phyloP scores from a whole-genome alignment of 2,113 vertebrate genomes.

The Corythornis madagascariensis region DNA sequence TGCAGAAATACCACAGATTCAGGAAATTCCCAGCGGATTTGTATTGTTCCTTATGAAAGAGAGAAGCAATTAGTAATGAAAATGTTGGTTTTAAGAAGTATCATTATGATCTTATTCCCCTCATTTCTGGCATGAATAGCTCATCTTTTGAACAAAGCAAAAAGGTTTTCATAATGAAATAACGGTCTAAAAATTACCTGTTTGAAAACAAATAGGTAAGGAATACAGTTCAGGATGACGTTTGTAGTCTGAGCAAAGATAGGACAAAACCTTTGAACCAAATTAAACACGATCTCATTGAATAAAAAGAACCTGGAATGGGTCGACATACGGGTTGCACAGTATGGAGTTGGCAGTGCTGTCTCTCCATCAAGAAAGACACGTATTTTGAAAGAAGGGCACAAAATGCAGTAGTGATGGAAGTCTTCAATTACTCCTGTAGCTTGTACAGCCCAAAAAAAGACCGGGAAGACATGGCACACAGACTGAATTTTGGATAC shows the following conservation, averaged over 20 bases:
- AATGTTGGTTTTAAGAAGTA: constrained; percentile 46
- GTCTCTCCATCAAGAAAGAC: background rate
- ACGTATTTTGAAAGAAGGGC: background rate
- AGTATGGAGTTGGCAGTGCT: background rate
- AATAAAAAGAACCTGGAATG: background rate
- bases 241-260: background rate
- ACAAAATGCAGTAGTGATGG: background rate
- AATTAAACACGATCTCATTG: background rate
- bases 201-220: constrained; percentile 30
- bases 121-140: constrained; percentile 30
- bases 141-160: background rate
- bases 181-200: constrained; percentile 14
- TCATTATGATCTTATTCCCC: constrained; percentile 13
- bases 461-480: rapidly evolving
- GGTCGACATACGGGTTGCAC: background rate
- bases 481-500: background rate
- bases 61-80: constrained; percentile 49
- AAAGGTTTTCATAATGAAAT: constrained; percentile 21
- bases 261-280: background rate
- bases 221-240: background rate
- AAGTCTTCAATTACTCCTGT: background rate
- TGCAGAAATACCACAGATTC: constrained; percentile 9
- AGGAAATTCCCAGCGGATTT: constrained; percentile 40
- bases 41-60: constrained; percentile 27
- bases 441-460: background rate